Conservation (phyloP, 2,888 invertebrate genomes). For the Lasioglossum pauxillum region DNA sequence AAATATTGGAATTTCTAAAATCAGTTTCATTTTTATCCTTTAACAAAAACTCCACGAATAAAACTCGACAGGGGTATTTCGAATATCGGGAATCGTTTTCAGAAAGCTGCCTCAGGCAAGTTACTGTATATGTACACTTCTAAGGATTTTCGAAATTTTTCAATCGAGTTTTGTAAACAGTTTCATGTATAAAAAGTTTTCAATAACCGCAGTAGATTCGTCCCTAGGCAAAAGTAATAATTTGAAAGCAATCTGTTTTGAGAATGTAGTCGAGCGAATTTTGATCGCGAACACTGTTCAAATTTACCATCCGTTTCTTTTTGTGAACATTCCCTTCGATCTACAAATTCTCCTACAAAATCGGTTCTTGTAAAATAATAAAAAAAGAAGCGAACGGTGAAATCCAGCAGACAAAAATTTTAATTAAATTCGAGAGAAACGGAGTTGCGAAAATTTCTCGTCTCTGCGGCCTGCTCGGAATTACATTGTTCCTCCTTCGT, state of each 20-base stretch:
- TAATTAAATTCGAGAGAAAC: conserved; percentile 51
- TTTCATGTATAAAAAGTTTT: not conserved
- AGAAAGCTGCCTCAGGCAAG: not conserved
- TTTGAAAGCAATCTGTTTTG: not conserved
- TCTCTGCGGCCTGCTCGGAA: conserved; percentile 37
- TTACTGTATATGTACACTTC: too few relatives aligned
- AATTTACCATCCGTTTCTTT: not conserved
- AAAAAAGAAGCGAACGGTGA: not conserved
- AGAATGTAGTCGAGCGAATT: not conserved
- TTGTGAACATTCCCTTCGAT: not conserved
- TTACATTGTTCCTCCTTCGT: conserved; percentile 34
- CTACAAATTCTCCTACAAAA: not conserved
- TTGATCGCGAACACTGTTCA: not conserved
- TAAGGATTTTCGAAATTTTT: not conserved
- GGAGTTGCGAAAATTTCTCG: conserved; percentile 50
- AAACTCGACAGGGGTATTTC: not conserved
- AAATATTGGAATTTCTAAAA: not conserved
- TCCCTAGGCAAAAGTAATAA: not conserved
- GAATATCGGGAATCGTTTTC: not conserved
- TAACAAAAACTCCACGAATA: not conserved
- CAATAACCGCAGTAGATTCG: not conserved
- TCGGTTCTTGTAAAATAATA: not conserved
- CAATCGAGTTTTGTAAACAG: not conserved
- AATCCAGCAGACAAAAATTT: conserved; percentile 40
- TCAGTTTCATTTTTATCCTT: not conserved